Evolutionary conservation across 2,888 invertebrate genomes (phyloP).

Genomic region (Physocephala rufipes): DNA sequence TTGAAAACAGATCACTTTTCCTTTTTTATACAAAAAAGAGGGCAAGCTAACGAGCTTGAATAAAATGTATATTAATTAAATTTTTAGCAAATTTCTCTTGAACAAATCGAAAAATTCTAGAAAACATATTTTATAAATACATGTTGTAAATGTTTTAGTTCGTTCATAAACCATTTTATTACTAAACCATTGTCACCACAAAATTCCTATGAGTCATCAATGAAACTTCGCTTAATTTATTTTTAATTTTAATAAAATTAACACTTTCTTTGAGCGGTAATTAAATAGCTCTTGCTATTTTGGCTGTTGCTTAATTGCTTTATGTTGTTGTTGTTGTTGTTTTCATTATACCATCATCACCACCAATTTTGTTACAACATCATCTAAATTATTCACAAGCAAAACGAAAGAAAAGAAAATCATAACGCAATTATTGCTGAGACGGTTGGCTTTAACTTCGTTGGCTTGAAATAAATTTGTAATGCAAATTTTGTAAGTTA

Average conservation of each 20-base stretch:
- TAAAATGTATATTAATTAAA: too few species aligned
- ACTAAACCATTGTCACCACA: too few species aligned
- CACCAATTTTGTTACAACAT: not conserved
- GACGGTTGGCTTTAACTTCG: slow-evolving; percentile 4
- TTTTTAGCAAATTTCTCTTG: too few species aligned
- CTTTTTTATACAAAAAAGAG: too few species aligned
- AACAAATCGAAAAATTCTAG: too few species aligned
- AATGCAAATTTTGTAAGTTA: not conserved
- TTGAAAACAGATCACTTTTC: too few species aligned
- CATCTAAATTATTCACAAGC: slow-evolving; percentile 24
- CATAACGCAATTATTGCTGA: slow-evolving; percentile 28
- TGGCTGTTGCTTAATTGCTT: too few species aligned
- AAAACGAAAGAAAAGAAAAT: slow-evolving; percentile 22
- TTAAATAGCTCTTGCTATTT: not conserved
- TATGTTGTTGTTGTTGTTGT: slow-evolving; percentile 10
- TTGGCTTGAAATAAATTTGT: slow-evolving; percentile 20
- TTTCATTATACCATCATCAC: not conserved
- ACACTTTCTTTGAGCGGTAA: slow-evolving; percentile 33
- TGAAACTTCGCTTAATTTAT: not conserved
- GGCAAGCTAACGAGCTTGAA: too few species aligned
- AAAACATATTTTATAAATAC: too few species aligned
- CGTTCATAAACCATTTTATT: too few species aligned
- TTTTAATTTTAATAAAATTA: slow-evolving; percentile 34
- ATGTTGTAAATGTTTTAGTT: too few species aligned
- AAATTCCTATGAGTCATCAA: too few species aligned